phyloP scores from a whole-genome alignment of 2,888 invertebrate species.

The Andrena haemorrhoa region DNA sequence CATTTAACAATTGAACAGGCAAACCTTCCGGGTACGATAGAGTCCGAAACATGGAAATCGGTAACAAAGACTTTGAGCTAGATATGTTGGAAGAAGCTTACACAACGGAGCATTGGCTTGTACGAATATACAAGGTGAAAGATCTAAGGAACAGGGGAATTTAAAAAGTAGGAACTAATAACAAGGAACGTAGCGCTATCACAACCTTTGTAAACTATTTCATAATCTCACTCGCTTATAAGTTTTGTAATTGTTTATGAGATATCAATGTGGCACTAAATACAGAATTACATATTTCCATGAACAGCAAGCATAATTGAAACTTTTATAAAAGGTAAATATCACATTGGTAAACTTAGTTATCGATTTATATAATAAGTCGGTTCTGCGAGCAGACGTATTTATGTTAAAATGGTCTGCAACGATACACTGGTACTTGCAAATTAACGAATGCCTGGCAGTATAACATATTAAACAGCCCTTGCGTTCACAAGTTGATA shows the following conservation, averaged over 20 bases:
- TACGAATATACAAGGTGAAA: conserved; percentile 99
- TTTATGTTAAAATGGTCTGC: conserved; percentile 18
- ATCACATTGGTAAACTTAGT: conserved; percentile 35
- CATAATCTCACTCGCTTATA: conserved; percentile 50
- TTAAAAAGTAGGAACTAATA: conserved; percentile 83
- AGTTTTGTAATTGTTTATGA: conserved; percentile 50
- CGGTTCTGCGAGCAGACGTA: conserved; percentile 16
- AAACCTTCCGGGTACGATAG: conserved; percentile 98
- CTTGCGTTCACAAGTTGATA: neutral
- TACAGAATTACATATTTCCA: conserved; percentile 43
- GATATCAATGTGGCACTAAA: conserved; percentile 38
- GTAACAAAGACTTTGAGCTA: conserved; percentile 98
- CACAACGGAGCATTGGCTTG: conserved; percentile 99
- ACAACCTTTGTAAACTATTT: conserved; percentile 44
- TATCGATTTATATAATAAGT: conserved; percentile 30
- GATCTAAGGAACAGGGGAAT: conserved; percentile 95
- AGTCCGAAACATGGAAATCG: conserved; percentile 98
- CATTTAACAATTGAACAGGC: conserved; percentile 85
- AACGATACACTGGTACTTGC: conserved; percentile 5
- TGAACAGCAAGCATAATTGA: conserved; percentile 24
- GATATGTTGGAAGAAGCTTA: conserved; percentile 99
- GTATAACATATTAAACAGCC: conserved; percentile 11
- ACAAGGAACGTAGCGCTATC: conserved; percentile 32
- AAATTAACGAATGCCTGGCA: conserved; percentile 6
- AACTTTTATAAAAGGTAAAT: conserved; percentile 48